phyloP scores from a whole-genome alignment of 2,797 vertebrate genomes.

The Heteromormyrus szaboi region DNA sequence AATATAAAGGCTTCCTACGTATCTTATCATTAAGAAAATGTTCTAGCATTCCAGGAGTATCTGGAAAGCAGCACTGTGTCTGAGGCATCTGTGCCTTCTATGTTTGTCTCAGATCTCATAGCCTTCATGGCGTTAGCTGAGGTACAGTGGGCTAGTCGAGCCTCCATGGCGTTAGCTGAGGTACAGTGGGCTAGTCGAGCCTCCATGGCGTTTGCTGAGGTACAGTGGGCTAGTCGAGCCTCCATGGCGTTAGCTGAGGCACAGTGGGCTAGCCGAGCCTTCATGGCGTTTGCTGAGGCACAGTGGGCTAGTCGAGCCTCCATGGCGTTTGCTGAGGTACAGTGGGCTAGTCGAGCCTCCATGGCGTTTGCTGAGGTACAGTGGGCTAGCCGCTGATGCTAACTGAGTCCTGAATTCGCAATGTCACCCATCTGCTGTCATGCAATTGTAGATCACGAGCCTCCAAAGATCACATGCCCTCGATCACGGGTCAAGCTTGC shows the following conservation, averaged over 20 bases:
- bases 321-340: no score
- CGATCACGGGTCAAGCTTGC: constrained; percentile 79
- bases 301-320: no score
- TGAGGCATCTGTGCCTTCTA: neutral
- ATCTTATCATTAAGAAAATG: neutral
- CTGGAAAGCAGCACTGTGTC: neutral
- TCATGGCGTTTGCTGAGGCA: neutral
- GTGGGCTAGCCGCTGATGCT: neutral
- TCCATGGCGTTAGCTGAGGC: no score
- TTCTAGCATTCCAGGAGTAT: neutral
- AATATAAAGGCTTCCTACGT: neutral
- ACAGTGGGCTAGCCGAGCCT: no score
- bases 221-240: neutral
- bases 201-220: neutral
- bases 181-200: no score
- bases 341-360: no score
- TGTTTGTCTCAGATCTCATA: neutral
- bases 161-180: neutral
- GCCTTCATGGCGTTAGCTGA: neutral
- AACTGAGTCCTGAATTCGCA: neutral
- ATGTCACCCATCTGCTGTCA: neutral
- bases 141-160: no score
- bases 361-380: neutral
- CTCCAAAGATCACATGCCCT: constrained; percentile 89
- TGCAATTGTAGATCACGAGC: constrained; percentile 75